phyloP scores from a whole-genome alignment of 2,797 vertebrate genomes.

The Acomys russatus region DNA sequence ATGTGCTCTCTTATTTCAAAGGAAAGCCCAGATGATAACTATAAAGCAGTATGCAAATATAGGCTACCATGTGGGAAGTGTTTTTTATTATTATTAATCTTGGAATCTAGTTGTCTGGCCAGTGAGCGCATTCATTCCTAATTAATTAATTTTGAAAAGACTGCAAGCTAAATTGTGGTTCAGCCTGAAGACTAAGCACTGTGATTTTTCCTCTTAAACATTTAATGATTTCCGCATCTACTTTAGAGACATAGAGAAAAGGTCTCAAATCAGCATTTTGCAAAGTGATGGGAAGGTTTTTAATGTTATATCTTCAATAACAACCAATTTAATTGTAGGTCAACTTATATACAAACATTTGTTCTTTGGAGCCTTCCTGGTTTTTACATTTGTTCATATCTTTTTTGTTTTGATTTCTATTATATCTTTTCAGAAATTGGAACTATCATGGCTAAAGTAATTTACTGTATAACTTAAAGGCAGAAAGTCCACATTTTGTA shows the following conservation, averaged over 20 bases:
- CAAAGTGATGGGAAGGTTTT: neutral
- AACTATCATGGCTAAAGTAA: neutral
- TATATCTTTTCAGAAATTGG: slow-evolving; percentile 3
- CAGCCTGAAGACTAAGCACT: neutral
- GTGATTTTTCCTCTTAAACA: neutral
- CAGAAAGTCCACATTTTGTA: neutral
- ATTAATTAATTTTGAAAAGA: slow-evolving; percentile 45
- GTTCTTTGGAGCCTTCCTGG: neutral
- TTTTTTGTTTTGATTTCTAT: slow-evolving; percentile 46
- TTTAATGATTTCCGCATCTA: neutral
- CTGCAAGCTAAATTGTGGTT: neutral
- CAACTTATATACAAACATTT: neutral
- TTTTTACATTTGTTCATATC: neutral
- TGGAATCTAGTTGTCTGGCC: neutral
- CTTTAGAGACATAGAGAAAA: neutral
- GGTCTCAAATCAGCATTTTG: neutral
- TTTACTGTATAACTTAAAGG: slow-evolving; percentile 13
- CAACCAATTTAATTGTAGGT: neutral
- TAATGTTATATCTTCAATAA: neutral
- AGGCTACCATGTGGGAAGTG: neutral
- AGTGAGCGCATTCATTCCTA: slow-evolving; percentile 21
- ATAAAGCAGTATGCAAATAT: neutral
- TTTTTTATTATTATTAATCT: neutral
- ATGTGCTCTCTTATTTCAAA: neutral
- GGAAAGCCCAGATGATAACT: neutral